Base-by-base conservation (phyloP, 2,888 invertebrate species). In the Biston stratarius region DNA sequence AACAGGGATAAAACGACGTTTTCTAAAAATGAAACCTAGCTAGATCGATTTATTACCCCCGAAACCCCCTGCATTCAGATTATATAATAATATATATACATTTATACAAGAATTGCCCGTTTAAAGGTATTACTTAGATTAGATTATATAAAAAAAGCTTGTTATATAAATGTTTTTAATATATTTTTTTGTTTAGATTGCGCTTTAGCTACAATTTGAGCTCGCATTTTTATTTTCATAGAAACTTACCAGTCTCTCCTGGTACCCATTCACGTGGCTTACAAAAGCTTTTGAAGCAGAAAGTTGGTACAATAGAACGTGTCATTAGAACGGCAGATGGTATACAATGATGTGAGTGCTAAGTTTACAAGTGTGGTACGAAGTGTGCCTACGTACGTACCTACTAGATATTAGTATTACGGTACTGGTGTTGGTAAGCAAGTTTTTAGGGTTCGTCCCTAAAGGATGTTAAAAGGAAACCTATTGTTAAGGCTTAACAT, bases 261-360 rank as follows among this genome's bases (percentile, higher is more conserved):
- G 24, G 42, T 45, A 48, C 24, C 45, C n/a, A 56, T 56, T 57
- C 57, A 57, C 45, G 36, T 53, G 15, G 34, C 45, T 14, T 45
- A 63, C 60, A 64, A 69, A 64, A 59, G 58, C 49, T 38, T 65
- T 70, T 70, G 69, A 74, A 60, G 64, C 71, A 65, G 65, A 71
- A 73, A 72, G 74, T 74, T 73, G 51, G 34, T 51, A 73, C 72
- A 74, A 71, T 72, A 58, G 69, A 58, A 55, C 42, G 71, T 70
- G 72, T 73, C 74, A 73, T 76, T 76, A 76, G 66, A 55, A 59
- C 59, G 59, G 47, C 12, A 38, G 53, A 12, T 34, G 63, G 56
- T 44, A n/a, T 6, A n/a, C 10, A 12, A 12, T 42, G 12, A 5
- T 44, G 44, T 65, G 67, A 72, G 75, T 72, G 72, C 73, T 47